Base-by-base conservation (phyloP, 2,113 vertebrate genomes). In the Heloderma charlesbogerti region DNA sequence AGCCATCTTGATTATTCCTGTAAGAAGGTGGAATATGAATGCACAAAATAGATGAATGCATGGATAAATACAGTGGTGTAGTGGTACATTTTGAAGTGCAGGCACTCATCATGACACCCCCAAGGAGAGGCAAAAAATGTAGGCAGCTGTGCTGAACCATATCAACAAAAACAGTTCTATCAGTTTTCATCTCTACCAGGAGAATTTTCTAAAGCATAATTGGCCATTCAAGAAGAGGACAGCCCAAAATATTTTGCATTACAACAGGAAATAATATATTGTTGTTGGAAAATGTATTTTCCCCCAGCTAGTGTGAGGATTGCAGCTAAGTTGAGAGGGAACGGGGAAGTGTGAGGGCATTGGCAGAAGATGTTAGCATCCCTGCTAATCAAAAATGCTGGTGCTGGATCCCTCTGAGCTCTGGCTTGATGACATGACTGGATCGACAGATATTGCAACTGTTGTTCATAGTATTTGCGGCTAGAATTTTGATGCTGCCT, bases 1-100 rank as follows among this genome's bases (percentile, higher is more conserved):
- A 91, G 88, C 86, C 37, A 27, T 25, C 40, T 69, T 84, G 81
- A 43, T 84, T 29, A 82, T 63, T 60, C 60, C 22, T 67, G n/a
- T 43, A 43, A 34, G 40, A 84, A 40, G 60, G n/a, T 22, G n/a
- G 27, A 25, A 45, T 16, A 9, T 45, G 66, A 84, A 66, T 84
- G 60, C 4, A 3, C 37, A 54, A 83, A 60, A 60, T n/a, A 37
- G n/a, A 25, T 7, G 22, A 54, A 37, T 40, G 25, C 25, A 43
- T 82, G 27, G 60, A 67, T 1, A 69, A 12, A 31, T 43, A 16
- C 18, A 34, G 34, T 22, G 34, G 75, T 22, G 37, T 3, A 25
- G 16, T 40, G 27, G 40, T 20, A 45, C 12, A 27, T 48, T 48
- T 45, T 9, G 22, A 48, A 79, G 20, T 27, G 22, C 77, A 48